Evolutionary conservation across 2,888 invertebrate genomes (phyloP), one percentile per base, ranked within the genome.

Genomic region (Eristalis intricaria): DNA sequence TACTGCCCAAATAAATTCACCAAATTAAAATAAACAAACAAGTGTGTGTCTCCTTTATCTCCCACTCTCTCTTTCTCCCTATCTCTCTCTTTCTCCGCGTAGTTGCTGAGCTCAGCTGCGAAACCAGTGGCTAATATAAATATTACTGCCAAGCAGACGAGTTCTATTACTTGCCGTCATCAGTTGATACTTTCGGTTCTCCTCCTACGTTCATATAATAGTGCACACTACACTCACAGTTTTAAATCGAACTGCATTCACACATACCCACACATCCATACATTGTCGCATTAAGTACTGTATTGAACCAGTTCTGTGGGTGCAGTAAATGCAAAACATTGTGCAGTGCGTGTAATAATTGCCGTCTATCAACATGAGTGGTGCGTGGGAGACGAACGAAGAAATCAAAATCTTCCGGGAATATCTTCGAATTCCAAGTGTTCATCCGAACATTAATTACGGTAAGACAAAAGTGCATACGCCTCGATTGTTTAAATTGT

Each of bases 391-490:
- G 76, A 91, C 92, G 60, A 93, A 94, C 90, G 94, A 94, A 90
- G 95, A 96, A 89, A 95, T 98, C 87, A 95, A 96, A 89, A 95
- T 96, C 91, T 97, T 98, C 91, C 95, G 96, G 80, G 96, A 97
- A 91, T 98, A 98, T 94, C 93, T 98, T 76, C 94, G 95, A 89
- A 97, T 98, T 90, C 96, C 97, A 5, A 97, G 97, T 60, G 97
- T 98, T 1, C 98, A 98, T 90, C 98, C 98, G 0, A 93, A 97
- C 90, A 94, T 98, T 29, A 95, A 98, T 92, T 98, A 98, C 92
- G 95, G 98, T 98, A 93, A 95, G 50, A 50, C 2, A 50, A 50
- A 50, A 93, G 11, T 60, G 13, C 13, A 50, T 7, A 19, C 8
- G 13, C 38, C 38, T 38, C 38, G 3, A 19, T 5, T 50, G 3